Conservation (phyloP, 2,888 invertebrate species). For the Tribolium freemani region DNA sequence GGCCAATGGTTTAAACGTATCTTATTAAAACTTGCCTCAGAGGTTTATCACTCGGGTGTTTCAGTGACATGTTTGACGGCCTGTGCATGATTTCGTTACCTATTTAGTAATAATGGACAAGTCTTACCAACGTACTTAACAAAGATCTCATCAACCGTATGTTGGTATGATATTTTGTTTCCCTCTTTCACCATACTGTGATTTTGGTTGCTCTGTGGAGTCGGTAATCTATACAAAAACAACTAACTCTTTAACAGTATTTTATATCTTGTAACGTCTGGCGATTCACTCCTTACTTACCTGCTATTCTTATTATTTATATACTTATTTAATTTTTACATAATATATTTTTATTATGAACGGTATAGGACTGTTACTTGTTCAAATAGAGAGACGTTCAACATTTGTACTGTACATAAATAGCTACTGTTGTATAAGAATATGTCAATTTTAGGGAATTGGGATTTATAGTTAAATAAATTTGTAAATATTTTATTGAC, state of each 20-base stretch:
- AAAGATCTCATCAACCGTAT: constrained; percentile 43
- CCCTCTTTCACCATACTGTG: constrained; percentile 38
- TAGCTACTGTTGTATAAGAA: constrained; percentile 75
- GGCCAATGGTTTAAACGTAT: constrained; percentile 66
- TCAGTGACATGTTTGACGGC: constrained; percentile 38
- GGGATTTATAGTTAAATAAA: constrained; percentile 72
- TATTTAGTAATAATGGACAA: constrained; percentile 41
- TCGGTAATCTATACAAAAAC: constrained; percentile 36
- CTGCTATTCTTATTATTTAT: constrained; percentile 57
- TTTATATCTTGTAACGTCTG: constrained; percentile 46
- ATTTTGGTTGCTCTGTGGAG: constrained; percentile 42
- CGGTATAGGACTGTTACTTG: constrained; percentile 65
- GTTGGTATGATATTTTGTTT: constrained; percentile 33
- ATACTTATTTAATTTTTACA: constrained; percentile 60
- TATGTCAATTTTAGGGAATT: constrained; percentile 81
- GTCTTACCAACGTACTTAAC: constrained; percentile 43
- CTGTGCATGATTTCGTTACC: constrained; percentile 49
- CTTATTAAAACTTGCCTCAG: constrained; percentile 65
- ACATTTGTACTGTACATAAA: constrained; percentile 48
- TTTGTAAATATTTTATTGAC: constrained; percentile 74
- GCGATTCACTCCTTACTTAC: constrained; percentile 54
- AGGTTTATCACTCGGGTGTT: constrained; percentile 45
- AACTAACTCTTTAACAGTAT: constrained; percentile 49
- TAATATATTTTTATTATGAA: constrained; percentile 63
- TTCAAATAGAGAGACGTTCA: constrained; percentile 57